Conservation (phyloP, 2,888 invertebrate genomes). For the Kryphioiulus occultus region DNA sequence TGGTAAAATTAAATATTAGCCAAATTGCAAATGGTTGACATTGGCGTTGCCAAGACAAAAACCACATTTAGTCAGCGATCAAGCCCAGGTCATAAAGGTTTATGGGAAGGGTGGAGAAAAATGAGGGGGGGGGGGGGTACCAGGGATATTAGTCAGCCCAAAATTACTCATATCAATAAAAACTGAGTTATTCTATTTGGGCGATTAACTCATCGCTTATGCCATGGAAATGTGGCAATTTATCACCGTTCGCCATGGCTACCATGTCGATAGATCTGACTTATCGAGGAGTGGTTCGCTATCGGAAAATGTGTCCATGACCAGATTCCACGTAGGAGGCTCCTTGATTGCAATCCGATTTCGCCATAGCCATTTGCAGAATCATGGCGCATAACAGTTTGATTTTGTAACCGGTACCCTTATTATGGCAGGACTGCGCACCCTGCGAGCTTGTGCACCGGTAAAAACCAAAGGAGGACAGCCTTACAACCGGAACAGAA, state of each 20-base stretch:
- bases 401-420: not conserved
- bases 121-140: not conserved
- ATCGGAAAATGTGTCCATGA: not conserved
- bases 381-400: not conserved
- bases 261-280: not conserved
- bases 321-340: not conserved
- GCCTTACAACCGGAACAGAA: not conserved
- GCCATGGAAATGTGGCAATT: not conserved
- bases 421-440: not conserved
- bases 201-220: not conserved
- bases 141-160: not conserved
- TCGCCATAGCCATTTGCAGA: not conserved
- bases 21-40: not conserved
- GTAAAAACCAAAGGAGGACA: not conserved
- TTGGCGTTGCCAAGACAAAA: not conserved
- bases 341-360: not conserved
- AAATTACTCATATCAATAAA: not conserved
- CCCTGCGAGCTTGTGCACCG: not conserved
- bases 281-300: slow-evolving; percentile 23
- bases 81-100: too few species aligned
- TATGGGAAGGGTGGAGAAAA: too few species aligned
- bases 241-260: not conserved
- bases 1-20: not conserved
- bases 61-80: too few species aligned
- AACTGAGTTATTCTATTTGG: not conserved